A percentile compares a stretch with the other conserved stretches of the same genome.
Conservation (phyloP, 2,888 invertebrate species). For the Cancer borealis region DNA sequence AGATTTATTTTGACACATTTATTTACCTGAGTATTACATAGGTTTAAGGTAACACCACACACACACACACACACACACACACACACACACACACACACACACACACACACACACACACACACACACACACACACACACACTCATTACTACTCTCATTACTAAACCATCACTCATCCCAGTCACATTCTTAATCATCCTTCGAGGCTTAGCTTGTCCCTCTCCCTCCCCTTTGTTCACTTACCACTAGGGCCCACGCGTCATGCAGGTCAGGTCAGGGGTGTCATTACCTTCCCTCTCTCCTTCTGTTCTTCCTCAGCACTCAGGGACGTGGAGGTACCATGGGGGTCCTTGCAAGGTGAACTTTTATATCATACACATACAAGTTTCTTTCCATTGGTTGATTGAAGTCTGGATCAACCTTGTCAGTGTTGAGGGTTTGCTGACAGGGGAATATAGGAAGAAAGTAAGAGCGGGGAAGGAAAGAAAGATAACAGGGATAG, state of each 20-base stretch:
- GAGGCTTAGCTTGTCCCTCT: background rate
- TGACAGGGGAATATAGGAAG: background rate
- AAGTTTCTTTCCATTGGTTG: background rate
- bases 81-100: slow-evolving; percentile 16
- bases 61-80: slow-evolving; percentile 20
- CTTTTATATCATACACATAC: background rate
- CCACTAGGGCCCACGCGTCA: background rate
- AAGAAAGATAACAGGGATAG: background rate
- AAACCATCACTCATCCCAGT: background rate
- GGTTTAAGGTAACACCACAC: background rate
- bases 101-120: slow-evolving; percentile 4
- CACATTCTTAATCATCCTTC: background rate
- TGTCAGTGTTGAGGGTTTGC: background rate
- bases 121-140: background rate
- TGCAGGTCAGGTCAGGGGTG: no score
- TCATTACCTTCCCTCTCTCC: background rate
- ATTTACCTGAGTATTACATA: no score
- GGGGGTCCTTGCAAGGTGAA: background rate
- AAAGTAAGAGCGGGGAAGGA: no score
- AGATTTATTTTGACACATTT: background rate
- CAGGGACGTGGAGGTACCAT: background rate
- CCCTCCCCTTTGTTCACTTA: no score
- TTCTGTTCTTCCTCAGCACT: background rate
- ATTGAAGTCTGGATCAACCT: background rate
- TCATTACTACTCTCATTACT: background rate